Conservation (phyloP, 2,113 vertebrate genomes). For the Bolborhynchus lineola region DNA sequence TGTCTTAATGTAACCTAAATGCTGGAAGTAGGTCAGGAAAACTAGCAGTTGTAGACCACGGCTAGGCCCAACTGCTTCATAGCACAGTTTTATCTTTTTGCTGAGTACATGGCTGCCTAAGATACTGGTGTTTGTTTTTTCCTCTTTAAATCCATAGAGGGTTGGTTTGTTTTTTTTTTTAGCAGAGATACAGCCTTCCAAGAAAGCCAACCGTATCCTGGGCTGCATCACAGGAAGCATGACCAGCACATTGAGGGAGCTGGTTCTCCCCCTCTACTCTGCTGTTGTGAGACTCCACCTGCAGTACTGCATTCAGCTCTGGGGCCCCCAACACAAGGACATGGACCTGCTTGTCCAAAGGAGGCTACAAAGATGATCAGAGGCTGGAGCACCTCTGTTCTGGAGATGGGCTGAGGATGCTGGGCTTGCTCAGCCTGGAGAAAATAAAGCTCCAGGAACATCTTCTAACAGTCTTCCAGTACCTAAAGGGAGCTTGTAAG, state of each 20-base stretch:
- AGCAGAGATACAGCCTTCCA: not conserved
- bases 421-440: not conserved
- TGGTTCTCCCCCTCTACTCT: not conserved
- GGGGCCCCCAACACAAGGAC: no score
- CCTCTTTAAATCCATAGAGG: not conserved
- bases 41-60: not conserved
- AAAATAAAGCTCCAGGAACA: not conserved
- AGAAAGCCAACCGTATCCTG: accelerated
- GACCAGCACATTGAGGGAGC: not conserved
- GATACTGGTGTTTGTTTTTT: not conserved
- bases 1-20: not conserved
- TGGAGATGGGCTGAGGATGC: not conserved
- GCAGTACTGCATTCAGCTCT: not conserved
- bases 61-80: not conserved
- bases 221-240: not conserved
- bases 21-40: not conserved
- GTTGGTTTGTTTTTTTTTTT: not conserved
- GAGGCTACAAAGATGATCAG: not conserved
- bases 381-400: not conserved
- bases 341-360: not conserved
- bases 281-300: no score
- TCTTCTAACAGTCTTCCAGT: not conserved
- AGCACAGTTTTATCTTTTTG: not conserved
- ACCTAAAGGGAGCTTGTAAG: not conserved
- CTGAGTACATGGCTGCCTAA: not conserved